These are phyloP conservation scores for Reinhardtius hippoglossoides DNA, from an alignment of 2,113 vertebrate species.

Conservation along the genomic window DNA sequence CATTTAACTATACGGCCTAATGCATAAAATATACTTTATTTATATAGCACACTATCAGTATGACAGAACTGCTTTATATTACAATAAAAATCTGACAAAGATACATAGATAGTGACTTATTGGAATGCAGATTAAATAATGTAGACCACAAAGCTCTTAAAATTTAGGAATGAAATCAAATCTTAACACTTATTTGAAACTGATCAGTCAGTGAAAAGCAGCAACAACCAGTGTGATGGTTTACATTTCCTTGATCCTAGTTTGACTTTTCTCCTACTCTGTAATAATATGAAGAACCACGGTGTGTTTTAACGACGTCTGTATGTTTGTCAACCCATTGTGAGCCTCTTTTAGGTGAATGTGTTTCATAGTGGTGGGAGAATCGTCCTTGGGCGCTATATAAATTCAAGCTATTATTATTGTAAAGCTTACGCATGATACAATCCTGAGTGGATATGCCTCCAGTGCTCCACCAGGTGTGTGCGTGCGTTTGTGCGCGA, in stretches of 20 bases:
- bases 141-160: no score
- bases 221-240: not conserved
- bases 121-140: no score
- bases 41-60: no score
- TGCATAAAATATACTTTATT: no score
- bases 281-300: not conserved
- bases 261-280: not conserved
- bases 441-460: not conserved
- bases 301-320: not conserved
- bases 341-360: not conserved
- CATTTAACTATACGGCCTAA: no score
- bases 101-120: no score
- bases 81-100: no score
- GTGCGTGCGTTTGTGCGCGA: not conserved
- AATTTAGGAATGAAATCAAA: not conserved
- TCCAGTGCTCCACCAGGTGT: conserved; percentile 17
- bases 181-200: not conserved
- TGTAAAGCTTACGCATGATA: not conserved
- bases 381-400: not conserved
- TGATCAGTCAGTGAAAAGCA: not conserved
- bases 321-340: no score
- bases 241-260: not conserved
- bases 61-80: no score
- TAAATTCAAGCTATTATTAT: no score
- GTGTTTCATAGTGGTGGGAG: not conserved